Conservation (phyloP, 2,888 invertebrate genomes). For the Drosophila phalerata region DNA sequence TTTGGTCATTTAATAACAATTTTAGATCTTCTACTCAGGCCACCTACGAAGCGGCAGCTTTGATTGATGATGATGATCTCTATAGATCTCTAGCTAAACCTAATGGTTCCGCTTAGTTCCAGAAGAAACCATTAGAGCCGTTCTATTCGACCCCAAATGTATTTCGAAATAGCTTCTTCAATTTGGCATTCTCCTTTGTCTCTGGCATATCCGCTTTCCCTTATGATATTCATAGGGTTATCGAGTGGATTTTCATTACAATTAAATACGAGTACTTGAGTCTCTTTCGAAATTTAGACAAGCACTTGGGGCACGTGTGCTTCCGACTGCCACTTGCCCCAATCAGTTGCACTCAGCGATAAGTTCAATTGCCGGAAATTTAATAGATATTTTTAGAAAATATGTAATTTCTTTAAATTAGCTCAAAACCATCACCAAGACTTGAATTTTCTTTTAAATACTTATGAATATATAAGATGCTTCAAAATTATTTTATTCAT, state of each 20-base stretch:
- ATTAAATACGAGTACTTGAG: conserved; percentile 45
- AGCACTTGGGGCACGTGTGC: conserved; percentile 57
- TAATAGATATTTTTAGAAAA: conserved; percentile 26
- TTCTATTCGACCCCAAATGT: conserved; percentile 1
- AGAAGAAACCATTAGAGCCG: conserved; percentile 7
- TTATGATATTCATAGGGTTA: conserved; percentile 40
- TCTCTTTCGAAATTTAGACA: conserved; percentile 4
- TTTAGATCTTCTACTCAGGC: conserved; percentile 9
- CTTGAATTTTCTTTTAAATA: background rate
- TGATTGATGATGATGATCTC: conserved; percentile 65
- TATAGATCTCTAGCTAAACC: background rate
- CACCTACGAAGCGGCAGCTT: conserved; percentile 44
- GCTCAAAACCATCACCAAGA: background rate
- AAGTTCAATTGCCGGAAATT: conserved; percentile 40
- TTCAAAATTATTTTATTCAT: too few species aligned
- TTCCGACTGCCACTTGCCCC: conserved; percentile 57
- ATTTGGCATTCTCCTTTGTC: conserved; percentile 25
- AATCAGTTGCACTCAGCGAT: conserved; percentile 21
- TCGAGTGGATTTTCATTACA: conserved; percentile 35
- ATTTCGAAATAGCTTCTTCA: conserved; percentile 20
- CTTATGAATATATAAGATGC: background rate
- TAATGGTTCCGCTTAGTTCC: conserved; percentile 31
- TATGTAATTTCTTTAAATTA: conserved; percentile 3
- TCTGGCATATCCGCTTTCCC: conserved; percentile 57
- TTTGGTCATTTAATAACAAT: conserved; percentile 30